Percentiles rank a stretch among this genome's conserved stretches.
These are phyloP conservation scores for Petroica traversi DNA, from an alignment of 2,113 vertebrate genomes.

Conservation along the genomic window DNA sequence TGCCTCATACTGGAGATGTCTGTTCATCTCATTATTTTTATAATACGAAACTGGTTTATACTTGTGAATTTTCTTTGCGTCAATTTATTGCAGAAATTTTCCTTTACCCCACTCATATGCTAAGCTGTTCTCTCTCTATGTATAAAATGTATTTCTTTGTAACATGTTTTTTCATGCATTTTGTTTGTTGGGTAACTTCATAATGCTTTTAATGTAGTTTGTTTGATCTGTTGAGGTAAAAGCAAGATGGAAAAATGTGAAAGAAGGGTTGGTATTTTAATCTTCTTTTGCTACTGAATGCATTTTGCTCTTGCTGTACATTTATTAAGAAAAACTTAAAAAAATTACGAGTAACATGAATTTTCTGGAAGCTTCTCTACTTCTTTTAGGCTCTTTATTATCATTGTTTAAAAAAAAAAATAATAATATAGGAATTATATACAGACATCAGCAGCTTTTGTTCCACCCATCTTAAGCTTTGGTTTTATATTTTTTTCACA, in stretches of 20 bases:
- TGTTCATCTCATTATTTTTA: neutral
- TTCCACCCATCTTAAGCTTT: neutral
- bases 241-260: neutral
- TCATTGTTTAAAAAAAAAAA: neutral
- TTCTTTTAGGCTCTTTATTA: neutral
- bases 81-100: neutral
- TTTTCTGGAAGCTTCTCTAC: neutral
- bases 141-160: neutral
- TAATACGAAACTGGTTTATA: neutral
- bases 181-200: neutral
- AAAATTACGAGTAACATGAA: neutral
- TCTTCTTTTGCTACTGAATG: slow-evolving; percentile 11
- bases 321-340: slow-evolving; percentile 33
- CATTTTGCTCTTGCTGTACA: neutral
- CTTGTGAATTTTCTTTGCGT: neutral
- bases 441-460: neutral
- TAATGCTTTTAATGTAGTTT: neutral
- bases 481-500: neutral
- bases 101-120: neutral
- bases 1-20: neutral
- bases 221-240: slow-evolving; percentile 48
- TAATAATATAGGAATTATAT: neutral
- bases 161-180: slow-evolving; percentile 3
- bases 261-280: slow-evolving; percentile 31
- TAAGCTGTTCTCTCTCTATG: neutral